Percentiles rank a stretch among this genome's conserved stretches.
Conservation (phyloP, 2,888 invertebrate species). For the Timema podura region DNA sequence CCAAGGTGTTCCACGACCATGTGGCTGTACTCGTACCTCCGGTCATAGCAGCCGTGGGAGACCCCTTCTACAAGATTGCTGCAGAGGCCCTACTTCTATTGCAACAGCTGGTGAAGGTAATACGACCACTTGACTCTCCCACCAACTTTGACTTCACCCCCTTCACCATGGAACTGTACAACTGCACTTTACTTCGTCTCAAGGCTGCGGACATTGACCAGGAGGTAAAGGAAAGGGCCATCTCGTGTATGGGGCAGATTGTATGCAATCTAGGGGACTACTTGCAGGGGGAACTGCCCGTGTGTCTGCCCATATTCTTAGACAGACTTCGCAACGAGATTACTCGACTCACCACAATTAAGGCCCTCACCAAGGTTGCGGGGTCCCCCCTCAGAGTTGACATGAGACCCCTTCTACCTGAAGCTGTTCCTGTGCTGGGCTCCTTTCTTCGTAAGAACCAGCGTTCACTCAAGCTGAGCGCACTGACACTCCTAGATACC, state of each 20-base stretch:
- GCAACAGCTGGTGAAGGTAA: slow-evolving; percentile 91
- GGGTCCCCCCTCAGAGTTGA: slow-evolving; percentile 84
- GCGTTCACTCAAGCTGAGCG: slow-evolving; percentile 86
- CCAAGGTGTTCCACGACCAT: slow-evolving; percentile 75
- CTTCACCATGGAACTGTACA: slow-evolving; percentile 77
- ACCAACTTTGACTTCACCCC: slow-evolving; percentile 68
- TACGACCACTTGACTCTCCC: slow-evolving; percentile 65
- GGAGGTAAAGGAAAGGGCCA: slow-evolving; percentile 97
- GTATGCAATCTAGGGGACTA: slow-evolving; percentile 89
- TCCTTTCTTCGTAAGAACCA: slow-evolving; percentile 96
- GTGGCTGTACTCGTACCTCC: slow-evolving; percentile 76
- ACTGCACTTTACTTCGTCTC: slow-evolving; percentile 78
- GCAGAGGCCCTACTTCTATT: slow-evolving; percentile 92
- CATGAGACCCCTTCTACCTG: slow-evolving; percentile 75
- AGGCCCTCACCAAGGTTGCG: slow-evolving; percentile 91
- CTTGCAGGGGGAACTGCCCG: slow-evolving; percentile 68
- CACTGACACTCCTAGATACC: slow-evolving; percentile 84
- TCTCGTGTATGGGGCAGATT: slow-evolving; percentile 94
- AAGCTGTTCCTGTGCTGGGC: slow-evolving; percentile 87
- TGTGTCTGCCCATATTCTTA: slow-evolving; percentile 90
- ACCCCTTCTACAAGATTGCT: slow-evolving; percentile 97
- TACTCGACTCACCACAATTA: slow-evolving; percentile 92
- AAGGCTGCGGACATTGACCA: slow-evolving; percentile 97
- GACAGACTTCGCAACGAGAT: slow-evolving; percentile 96
- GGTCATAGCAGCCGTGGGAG: slow-evolving; percentile 84